A percentile compares a stretch with the other conserved stretches of the same genome.
These are phyloP conservation scores for Ellobius talpinus DNA, from an alignment of 2,113 vertebrate species.

Conservation along the genomic window DNA sequence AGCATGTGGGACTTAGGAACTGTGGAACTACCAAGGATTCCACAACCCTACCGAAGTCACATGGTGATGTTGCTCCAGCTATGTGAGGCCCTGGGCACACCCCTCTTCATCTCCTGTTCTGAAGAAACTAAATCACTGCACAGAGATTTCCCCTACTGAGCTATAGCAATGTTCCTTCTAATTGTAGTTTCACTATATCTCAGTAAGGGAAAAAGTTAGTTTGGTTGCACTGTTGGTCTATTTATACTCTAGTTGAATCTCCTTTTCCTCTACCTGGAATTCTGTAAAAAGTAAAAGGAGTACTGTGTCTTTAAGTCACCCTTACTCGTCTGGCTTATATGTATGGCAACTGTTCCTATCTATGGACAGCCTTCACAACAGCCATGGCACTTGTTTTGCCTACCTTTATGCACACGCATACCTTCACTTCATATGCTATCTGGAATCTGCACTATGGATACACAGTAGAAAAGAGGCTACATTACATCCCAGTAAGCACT, in stretches of 20 bases:
- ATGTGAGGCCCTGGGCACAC: background rate
- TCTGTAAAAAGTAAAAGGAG: background rate
- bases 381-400: background rate
- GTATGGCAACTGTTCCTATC: fast-evolving
- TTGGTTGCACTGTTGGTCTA: background rate
- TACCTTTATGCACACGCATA: background rate
- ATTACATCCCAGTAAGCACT: background rate
- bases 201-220: background rate
- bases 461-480: background rate
- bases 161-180: background rate
- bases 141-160: background rate
- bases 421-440: background rate
- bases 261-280: background rate
- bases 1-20: no score
- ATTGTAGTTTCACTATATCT: background rate
- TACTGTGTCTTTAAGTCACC: background rate
- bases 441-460: background rate
- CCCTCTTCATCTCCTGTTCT: background rate
- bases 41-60: background rate
- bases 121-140: background rate
- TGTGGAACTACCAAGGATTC: background rate
- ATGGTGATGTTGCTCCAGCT: background rate
- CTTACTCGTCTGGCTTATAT: background rate
- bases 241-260: background rate
- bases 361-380: background rate